phyloP scores from a whole-genome alignment of 2,888 invertebrate genomes.

The Carpatolechia fugitivella region DNA sequence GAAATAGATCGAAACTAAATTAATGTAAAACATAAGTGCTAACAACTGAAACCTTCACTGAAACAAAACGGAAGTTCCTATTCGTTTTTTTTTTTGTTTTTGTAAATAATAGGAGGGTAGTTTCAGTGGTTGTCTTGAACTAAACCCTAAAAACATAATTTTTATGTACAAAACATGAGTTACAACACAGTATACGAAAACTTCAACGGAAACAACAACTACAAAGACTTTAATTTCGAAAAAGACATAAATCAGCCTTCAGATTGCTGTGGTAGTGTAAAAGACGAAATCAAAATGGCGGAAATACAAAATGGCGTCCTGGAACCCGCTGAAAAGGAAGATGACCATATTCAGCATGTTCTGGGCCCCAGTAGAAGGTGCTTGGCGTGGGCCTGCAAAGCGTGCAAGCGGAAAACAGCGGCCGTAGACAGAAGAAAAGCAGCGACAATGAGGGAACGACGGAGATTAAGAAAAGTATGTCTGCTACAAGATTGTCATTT shows the following conservation, averaged over 20 bases:
- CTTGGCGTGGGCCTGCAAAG: conserved; percentile 97
- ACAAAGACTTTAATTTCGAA: conserved; percentile 42
- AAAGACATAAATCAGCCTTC: conserved; percentile 23
- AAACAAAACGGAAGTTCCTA: no score
- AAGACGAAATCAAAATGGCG: conserved; percentile 49
- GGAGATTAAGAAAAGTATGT: conserved; percentile 93
- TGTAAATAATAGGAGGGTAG: neutral
- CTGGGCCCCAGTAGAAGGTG: conserved; percentile 85
- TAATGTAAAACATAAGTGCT: no score
- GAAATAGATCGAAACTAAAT: no score
- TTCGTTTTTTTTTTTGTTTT: neutral
- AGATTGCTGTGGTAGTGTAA: conserved; percentile 50
- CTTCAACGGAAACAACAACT: conserved; percentile 38
- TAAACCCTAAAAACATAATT: neutral
- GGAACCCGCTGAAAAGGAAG: conserved; percentile 39
- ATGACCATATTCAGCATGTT: conserved; percentile 71
- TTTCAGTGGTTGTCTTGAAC: neutral
- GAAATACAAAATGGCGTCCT: conserved; percentile 17
- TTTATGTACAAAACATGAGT: conserved; percentile 42
- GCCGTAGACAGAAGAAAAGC: conserved; percentile 98
- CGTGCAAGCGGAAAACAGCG: conserved; percentile 97
- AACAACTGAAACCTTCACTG: no score
- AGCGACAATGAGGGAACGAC: conserved; percentile 95
- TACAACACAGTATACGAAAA: conserved; percentile 53
- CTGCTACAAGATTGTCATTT: conserved; percentile 10